phyloP scores from a whole-genome alignment of 2,888 invertebrate species.

The Steinernema scapterisci region DNA sequence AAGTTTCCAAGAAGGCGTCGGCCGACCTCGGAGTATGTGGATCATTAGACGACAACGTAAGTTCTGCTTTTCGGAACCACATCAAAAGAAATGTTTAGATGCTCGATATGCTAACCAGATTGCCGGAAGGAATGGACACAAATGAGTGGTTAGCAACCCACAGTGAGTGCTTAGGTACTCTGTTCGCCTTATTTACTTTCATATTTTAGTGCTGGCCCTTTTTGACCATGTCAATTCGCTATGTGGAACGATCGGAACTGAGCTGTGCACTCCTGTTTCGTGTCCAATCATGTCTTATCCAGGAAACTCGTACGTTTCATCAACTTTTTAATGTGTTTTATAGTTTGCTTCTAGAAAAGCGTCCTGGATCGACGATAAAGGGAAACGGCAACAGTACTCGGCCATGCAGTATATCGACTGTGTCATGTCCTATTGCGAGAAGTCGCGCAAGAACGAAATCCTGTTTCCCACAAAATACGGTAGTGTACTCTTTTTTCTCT shows the following conservation, averaged over 20 bases:
- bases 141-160: conserved; percentile 99
- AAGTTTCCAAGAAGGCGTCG: background rate
- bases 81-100: conserved; percentile 41
- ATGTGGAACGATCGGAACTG: conserved; percentile 90
- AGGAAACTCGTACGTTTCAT: conserved; percentile 41
- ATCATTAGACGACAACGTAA: conserved; percentile 61
- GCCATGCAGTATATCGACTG: conserved; percentile 65
- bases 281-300: conserved; percentile 77
- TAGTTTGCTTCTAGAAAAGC: conserved; percentile 54
- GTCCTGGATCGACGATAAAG: conserved; percentile 59
- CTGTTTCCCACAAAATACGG: conserved; percentile 66
- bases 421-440: conserved; percentile 62
- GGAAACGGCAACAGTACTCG: conserved; percentile 60
- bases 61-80: background rate
- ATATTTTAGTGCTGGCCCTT: conserved; percentile 70
- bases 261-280: conserved; percentile 92
- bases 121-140: conserved; percentile 92
- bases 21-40: conserved; percentile 61
- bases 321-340: background rate
- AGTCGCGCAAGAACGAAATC: conserved; percentile 56
- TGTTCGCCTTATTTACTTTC: conserved; percentile 3
- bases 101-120: conserved; percentile 88
- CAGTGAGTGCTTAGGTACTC: conserved; percentile 75
- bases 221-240: conserved; percentile 98
- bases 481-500: too few relatives aligned